Conservation (phyloP, 2,888 invertebrate species). For the Nyleta sp. region DNA sequence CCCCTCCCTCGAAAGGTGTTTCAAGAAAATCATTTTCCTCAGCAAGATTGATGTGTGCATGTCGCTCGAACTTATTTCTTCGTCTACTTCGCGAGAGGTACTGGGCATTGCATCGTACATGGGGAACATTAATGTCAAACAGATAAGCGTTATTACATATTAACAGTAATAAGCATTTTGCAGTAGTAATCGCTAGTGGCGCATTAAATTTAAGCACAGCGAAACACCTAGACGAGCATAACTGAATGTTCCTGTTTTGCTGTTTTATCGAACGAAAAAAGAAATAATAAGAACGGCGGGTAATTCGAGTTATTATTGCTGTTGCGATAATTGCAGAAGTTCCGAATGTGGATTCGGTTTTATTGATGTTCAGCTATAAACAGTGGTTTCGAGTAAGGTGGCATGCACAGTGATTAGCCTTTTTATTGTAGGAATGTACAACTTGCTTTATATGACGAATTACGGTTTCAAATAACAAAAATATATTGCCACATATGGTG, state of each 20-base stretch:
- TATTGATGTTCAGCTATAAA: conserved; percentile 24
- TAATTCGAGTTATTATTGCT: conserved; percentile 22
- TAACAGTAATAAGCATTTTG: conserved; percentile 21
- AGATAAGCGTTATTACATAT: conserved; percentile 29
- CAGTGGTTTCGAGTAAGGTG: conserved; percentile 13
- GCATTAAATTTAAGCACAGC: conserved; percentile 32
- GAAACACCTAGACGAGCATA: conserved; percentile 16
- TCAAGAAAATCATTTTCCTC: background rate
- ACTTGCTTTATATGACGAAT: too few species aligned
- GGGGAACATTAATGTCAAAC: conserved; percentile 15
- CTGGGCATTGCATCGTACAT: conserved; percentile 1
- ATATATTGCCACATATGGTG: too few species aligned
- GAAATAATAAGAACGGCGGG: conserved; percentile 19
- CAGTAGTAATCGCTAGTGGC: conserved; percentile 21
- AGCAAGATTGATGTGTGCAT: background rate
- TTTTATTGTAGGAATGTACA: conserved; percentile 18
- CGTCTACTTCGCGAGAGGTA: background rate
- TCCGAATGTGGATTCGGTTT: conserved; percentile 9
- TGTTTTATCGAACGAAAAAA: conserved; percentile 6
- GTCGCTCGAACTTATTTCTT: background rate
- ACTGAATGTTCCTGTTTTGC: conserved; percentile 9
- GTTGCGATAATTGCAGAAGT: conserved; percentile 38
- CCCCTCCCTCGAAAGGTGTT: too few species aligned
- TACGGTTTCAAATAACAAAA: background rate
- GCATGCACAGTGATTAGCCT: conserved; percentile 5